Evolutionary conservation across 2,888 invertebrate genomes (phyloP), one percentile per base, ranked within the genome.

Genomic region (Perithous albicinctus): DNA sequence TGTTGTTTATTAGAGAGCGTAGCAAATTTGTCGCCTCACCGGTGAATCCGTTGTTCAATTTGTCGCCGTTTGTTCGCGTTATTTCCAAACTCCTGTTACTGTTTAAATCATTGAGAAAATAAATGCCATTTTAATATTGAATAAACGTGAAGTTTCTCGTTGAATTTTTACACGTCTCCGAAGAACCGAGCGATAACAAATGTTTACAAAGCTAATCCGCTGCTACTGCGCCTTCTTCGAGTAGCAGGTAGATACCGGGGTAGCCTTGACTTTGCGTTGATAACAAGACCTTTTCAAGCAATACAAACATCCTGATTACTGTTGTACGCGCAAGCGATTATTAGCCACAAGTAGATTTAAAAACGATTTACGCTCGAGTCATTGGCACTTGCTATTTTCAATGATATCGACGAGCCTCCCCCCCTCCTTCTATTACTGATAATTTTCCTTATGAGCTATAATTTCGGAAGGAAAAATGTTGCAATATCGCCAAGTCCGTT

Each of bases 1-100:
- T 94, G 93, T 96, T 96, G 91, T 96, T 96, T 88, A 97, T 97
- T 88, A 97, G 93, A 88, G 96, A 95, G 86, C 96, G 94, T 29
- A 97, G 93, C 51, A 97, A 92, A 91, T 96, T 96, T 77, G 96
- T 96, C 51, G 97, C 96, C 91, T 96, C 96, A 23, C 95, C 96
- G 20, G 89, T 87, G 78, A 88, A 92, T 4, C 92, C 92, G 83
- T 92, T 92, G 79, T 92, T 92, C 61, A 90, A 41, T 82, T 90
- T 91, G 56, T 92, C 92, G 18, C 92, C 92, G 72, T 92, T 92
- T 15, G 91, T 91, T 85, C 91, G 89, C 54, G 92, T 92, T 81
- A 92, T 92, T 87, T 92, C 92, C 83, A 92, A 85, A 78, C 88
- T 92, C 82, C 92, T 91, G 80, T 92, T 92, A 85, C 92, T 92